phyloP scores from a whole-genome alignment of 2,113 vertebrate species.

The Siniperca chuatsi region DNA sequence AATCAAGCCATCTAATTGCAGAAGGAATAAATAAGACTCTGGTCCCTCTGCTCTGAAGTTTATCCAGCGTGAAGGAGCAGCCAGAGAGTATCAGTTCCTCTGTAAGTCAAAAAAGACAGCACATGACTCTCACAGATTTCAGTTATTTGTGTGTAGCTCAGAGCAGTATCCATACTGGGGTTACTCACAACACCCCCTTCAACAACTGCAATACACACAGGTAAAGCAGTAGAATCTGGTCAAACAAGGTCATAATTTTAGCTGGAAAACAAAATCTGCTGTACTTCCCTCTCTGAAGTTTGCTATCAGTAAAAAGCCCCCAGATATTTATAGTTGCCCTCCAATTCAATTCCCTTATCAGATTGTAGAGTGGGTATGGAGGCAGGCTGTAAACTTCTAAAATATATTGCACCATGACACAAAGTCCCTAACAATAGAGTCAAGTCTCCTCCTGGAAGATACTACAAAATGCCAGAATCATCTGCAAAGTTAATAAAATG shows the following conservation, averaged over 20 bases:
- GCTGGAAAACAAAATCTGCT: conserved; percentile 27
- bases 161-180: conserved; percentile 5
- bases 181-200: conserved; percentile 14
- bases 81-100: conserved; percentile 36
- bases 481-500: conserved; percentile 26
- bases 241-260: conserved; percentile 42
- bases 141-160: conserved; percentile 37
- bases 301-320: conserved; percentile 38
- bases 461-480: background rate
- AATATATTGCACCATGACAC: conserved; percentile 48
- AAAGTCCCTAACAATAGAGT: conserved; percentile 20
- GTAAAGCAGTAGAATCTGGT: conserved; percentile 5
- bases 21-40: conserved; percentile 23
- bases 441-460: background rate
- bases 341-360: conserved; percentile 53
- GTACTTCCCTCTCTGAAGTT: conserved; percentile 34
- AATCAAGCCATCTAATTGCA: conserved; percentile 50
- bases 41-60: conserved; percentile 26
- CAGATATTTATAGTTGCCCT: conserved; percentile 56
- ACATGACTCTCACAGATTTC: conserved; percentile 24
- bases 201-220: background rate
- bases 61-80: conserved; percentile 24
- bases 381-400: conserved; percentile 29
- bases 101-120: conserved; percentile 26
- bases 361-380: conserved; percentile 20